Evolutionary conservation across 2,888 invertebrate species (phyloP).

Genomic region (Sussaba pulchella): DNA sequence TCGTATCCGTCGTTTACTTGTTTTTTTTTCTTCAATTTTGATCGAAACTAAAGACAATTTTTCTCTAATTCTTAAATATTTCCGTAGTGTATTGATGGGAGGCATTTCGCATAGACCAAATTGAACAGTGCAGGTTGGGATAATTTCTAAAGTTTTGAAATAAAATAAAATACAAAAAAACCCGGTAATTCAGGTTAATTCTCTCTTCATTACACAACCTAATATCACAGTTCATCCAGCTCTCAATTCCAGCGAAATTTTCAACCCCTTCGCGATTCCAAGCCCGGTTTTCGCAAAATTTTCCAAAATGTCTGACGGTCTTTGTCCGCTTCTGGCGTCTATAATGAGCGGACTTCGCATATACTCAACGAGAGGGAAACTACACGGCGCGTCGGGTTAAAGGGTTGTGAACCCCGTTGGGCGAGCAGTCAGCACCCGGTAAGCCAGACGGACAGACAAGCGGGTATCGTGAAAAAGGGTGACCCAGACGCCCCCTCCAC

Average conservation of each 20-base stretch:
- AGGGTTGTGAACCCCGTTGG: constrained; percentile 79
- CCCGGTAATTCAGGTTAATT: too few relatives aligned
- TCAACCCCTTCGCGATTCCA: neutral
- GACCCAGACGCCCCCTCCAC: constrained; percentile 82
- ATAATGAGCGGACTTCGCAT: neutral
- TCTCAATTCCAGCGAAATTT: neutral
- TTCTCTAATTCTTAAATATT: too few relatives aligned
- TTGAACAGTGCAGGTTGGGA: too few relatives aligned
- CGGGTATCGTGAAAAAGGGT: constrained; percentile 80
- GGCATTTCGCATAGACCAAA: too few relatives aligned
- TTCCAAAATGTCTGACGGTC: neutral
- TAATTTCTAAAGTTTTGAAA: too few relatives aligned
- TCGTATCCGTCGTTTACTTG: too few relatives aligned
- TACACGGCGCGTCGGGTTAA: constrained; percentile 3
- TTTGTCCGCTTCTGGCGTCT: neutral
- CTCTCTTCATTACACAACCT: too few relatives aligned
- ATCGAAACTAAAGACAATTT: too few relatives aligned
- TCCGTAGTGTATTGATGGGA: too few relatives aligned
- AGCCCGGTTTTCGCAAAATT: neutral
- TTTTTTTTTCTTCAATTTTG: too few relatives aligned
- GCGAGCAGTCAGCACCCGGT: constrained; percentile 67
- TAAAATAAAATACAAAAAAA: too few relatives aligned
- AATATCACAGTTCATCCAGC: too few relatives aligned
- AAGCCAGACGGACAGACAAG: constrained; percentile 69
- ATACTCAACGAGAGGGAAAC: constrained; percentile 15